Base-by-base conservation (phyloP, 2,888 invertebrate genomes). In the Acronicta aceris region DNA sequence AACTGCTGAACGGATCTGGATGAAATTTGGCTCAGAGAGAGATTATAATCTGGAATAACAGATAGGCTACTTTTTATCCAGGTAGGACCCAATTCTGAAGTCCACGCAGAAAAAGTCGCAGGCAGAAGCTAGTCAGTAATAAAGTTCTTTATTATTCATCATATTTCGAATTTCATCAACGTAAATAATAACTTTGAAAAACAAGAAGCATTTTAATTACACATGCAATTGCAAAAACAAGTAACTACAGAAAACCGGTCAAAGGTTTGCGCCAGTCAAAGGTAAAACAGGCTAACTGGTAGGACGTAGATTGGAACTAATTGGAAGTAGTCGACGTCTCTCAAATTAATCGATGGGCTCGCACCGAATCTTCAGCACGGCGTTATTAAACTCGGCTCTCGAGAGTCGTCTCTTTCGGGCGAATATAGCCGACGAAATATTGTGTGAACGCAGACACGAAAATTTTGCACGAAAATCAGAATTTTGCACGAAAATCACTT, bases 271-370 rank as follows among this genome's bases (percentile, higher is more conserved):
- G 10, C 15, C 10, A 54, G 68, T 67, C 56, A 70, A 74, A 70
- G 74, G 56, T 17, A 61, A 40, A 61, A 45, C 43, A 69, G 16
- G 52, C 15, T 45, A 42, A 43, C 52, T 59, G 49, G 52, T 21
- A 55, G 47, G 49, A 38, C 74, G 74, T 68, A 49, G 68, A 68
- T 57, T 30, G 56, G 36, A 33, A 74, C 69, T 70, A 70, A 70
- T 70, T 70, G 69, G 74, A 53, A 56, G 68, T 61, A 52, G 49
- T 38, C 21, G 45, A 38, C 60, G 36, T 41, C 15, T 49, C 40
- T 12, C 25, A 36, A 68, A 74, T 57, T 74, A 74, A 74, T 70
- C 50, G 56, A 69, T 51, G 63, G 41, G 38, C 56, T 68, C 48
- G 52, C 38, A 42, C 33, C 27, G 15, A 42, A 9, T 55, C 71